phyloP scores from a whole-genome alignment of 2,797 vertebrate species.

The Sebastes elongatus region DNA sequence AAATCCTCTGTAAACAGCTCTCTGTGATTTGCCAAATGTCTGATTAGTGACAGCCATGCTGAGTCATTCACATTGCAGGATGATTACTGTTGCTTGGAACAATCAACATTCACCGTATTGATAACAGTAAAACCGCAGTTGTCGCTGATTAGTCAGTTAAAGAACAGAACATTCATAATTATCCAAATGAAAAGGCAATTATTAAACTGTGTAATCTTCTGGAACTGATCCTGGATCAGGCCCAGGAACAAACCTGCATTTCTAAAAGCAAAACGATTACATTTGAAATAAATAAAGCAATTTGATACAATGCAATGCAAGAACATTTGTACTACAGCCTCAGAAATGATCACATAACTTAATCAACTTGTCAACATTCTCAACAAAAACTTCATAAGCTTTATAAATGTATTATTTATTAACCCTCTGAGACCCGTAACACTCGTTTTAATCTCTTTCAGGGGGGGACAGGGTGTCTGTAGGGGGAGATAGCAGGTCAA shows the following conservation, averaged over 20 bases:
- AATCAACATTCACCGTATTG: constrained; percentile 20
- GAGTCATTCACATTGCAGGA: not conserved
- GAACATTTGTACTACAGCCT: not conserved
- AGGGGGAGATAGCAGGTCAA: too few species aligned
- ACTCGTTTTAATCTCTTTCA: too few species aligned
- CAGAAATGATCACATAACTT: not conserved
- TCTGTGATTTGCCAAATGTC: constrained; percentile 11
- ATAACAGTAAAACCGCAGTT: not conserved
- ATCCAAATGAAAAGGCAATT: constrained; percentile 12
- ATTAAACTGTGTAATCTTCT: constrained; percentile 3
- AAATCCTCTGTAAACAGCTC: not conserved
- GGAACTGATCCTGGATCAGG: not conserved
- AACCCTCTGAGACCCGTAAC: too few species aligned
- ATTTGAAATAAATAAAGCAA: not conserved
- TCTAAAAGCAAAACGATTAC: not conserved
- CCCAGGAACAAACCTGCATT: not conserved
- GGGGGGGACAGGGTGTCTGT: too few species aligned
- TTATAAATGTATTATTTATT: not conserved
- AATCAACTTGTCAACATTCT: not conserved
- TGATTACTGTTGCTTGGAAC: not conserved
- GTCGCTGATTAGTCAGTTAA: not conserved
- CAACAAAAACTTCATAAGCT: not conserved
- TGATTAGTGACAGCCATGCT: not conserved
- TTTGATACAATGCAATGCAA: not conserved
- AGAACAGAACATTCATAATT: constrained; percentile 3